Base-by-base conservation (phyloP, 2,888 invertebrate genomes). In the Brachynemurus nebulosus region DNA sequence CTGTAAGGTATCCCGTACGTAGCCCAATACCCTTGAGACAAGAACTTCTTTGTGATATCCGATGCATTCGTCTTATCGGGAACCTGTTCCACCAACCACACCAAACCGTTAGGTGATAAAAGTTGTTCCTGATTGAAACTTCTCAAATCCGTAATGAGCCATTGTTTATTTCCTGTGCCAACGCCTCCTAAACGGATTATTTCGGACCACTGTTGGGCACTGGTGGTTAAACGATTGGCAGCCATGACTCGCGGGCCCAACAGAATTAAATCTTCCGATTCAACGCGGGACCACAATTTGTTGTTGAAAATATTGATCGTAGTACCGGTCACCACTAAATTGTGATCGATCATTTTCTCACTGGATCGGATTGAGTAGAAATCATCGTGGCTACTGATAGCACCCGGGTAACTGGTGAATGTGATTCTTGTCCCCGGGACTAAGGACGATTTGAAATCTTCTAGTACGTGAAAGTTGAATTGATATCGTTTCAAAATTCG, bases 391-490 rank as follows among this genome's bases (percentile, higher is more conserved):
- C 88, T 88, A 30, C 80, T 79, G 27, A 89, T 59, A 11, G 81
- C 75, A 8, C 86, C 90, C 0, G 90, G 90, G 61, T 88, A 90
- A 0, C 89, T 82, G 1, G 88, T 80, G 66, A 90, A 88, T 8
- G 79, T 73, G 17, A 86, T 72, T 3, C 76, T 72, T 33, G 69
- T 68, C 0, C 82, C 83, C 1, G 84, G 77, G 17, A 84, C 74
- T 3, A 70, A 59, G 12, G 65, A 62, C 12, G 67, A 64, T 38
- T 66, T 63, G 37, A 59, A 57, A 39, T 65, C 65, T 2, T 72
- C 66, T 9, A 74, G 71, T 40, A 68, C 61, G 51, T 80, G 83
- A 59, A 78, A 88, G 48, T 78, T 76, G 42, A 93, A 76, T 55
- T 81, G 81, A 66, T 92, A 92, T 45, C 78, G 76, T 62, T 92